Conservation (phyloP, 2,888 invertebrate species). For the Hylaea fasciaria region DNA sequence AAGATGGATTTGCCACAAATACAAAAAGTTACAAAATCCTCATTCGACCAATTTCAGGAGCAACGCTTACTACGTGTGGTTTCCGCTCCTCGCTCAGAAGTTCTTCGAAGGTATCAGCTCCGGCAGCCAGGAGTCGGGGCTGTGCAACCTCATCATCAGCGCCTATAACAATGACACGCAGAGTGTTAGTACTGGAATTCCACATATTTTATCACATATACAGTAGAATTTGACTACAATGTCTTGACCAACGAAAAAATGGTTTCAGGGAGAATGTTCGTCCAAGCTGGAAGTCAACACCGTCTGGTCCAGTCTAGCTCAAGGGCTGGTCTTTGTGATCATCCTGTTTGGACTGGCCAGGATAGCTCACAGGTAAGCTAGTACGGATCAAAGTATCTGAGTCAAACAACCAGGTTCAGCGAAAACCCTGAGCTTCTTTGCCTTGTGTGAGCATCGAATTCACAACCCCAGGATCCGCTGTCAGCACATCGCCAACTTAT, state of each 20-base stretch:
- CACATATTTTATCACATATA: neutral
- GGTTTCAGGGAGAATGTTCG: constrained; percentile 39
- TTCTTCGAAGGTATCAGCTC: constrained; percentile 50
- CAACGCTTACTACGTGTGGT: constrained; percentile 77
- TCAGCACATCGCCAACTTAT: too few relatives aligned
- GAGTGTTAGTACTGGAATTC: constrained; percentile 23
- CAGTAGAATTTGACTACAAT: too few relatives aligned
- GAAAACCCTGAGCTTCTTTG: too few relatives aligned
- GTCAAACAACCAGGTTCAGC: too few relatives aligned
- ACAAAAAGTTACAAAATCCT: too few relatives aligned
- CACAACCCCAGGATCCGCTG: too few relatives aligned
- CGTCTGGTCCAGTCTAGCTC: constrained; percentile 44
- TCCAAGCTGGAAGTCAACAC: constrained; percentile 44
- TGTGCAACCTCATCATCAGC: constrained; percentile 46
- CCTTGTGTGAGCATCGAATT: too few relatives aligned
- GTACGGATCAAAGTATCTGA: too few relatives aligned
- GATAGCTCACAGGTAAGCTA: constrained; percentile 39
- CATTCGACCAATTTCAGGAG: constrained; percentile 43
- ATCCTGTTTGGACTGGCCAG: constrained; percentile 50
- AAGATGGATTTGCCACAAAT: too few relatives aligned
- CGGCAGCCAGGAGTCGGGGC: constrained; percentile 35
- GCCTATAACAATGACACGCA: constrained; percentile 32
- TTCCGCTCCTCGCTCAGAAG: constrained; percentile 64
- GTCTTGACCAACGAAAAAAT: too few relatives aligned
- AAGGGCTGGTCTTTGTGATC: constrained; percentile 48